Evolutionary conservation across 2,113 vertebrate species (phyloP).

Genomic region (Cyrtonyx montezumae): DNA sequence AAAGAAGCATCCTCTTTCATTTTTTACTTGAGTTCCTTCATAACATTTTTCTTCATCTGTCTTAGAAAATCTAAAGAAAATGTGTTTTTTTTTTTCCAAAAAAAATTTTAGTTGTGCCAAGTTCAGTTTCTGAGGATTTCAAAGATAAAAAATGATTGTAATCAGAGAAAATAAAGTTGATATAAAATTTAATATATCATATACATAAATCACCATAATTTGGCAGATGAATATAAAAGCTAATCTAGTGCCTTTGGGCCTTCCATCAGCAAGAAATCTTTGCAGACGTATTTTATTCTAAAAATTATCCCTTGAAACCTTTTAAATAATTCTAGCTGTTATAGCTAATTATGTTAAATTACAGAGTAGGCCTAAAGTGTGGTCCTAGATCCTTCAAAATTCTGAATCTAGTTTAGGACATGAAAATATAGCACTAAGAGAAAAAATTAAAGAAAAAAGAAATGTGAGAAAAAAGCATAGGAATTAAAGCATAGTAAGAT

Average conservation of each 20-base stretch:
- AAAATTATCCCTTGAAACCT: conserved; percentile 24
- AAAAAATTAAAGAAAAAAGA: not conserved
- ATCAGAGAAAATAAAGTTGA: not conserved
- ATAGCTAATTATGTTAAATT: conserved; percentile 39
- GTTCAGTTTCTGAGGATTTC: not conserved
- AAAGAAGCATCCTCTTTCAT: not conserved
- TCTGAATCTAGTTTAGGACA: conserved; percentile 8
- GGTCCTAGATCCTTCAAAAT: not conserved
- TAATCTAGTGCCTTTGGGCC: conserved; percentile 1
- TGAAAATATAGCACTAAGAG: conserved; percentile 34
- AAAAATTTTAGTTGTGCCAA: not conserved
- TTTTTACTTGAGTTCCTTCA: not conserved
- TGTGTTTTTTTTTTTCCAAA: not conserved
- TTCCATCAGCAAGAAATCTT: conserved; percentile 5
- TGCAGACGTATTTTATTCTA: not conserved
- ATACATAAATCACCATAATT: not conserved
- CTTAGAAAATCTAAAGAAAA: not conserved
- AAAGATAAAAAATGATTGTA: not conserved
- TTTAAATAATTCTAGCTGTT: conserved; percentile 39
- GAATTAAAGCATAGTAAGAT: not conserved
- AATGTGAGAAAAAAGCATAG: not conserved
- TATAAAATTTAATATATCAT: conserved; percentile 4
- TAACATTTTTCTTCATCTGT: not conserved
- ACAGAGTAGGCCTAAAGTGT: not conserved
- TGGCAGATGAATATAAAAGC: conserved; percentile 19